Conservation (phyloP, 2,888 invertebrate genomes). For the Zonitis immaculata region DNA sequence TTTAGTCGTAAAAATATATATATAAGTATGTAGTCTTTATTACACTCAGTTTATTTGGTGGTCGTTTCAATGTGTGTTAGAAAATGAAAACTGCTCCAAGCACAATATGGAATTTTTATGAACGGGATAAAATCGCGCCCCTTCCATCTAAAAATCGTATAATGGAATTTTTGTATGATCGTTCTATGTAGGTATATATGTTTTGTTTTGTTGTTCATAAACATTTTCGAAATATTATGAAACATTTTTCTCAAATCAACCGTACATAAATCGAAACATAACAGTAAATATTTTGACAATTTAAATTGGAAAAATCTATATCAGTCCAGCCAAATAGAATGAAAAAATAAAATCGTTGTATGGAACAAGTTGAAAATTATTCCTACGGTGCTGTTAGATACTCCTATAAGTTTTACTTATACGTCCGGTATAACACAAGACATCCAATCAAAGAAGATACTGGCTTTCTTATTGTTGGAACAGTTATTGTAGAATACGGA, state of each 20-base stretch:
- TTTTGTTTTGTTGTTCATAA: slow-evolving; percentile 22
- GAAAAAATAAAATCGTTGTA: too few relatives aligned
- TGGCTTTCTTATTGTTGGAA: too few relatives aligned
- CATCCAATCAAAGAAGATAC: too few relatives aligned
- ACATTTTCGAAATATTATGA: neutral
- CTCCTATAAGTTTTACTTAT: too few relatives aligned
- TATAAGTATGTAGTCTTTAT: slow-evolving; percentile 30
- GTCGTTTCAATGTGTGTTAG: slow-evolving; percentile 18
- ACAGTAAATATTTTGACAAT: too few relatives aligned
- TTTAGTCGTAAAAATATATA: slow-evolving; percentile 21
- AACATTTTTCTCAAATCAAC: neutral
- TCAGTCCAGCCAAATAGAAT: too few relatives aligned
- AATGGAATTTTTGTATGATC: slow-evolving; percentile 33
- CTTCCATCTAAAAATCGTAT: slow-evolving; percentile 29
- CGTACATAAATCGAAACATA: neutral
- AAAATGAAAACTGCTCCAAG: slow-evolving; percentile 31
- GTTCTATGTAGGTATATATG: slow-evolving; percentile 23
- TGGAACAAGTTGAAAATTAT: too few relatives aligned
- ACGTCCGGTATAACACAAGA: too few relatives aligned
- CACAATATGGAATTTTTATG: slow-evolving; percentile 37
- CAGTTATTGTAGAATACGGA: too few relatives aligned
- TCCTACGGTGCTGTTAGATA: too few relatives aligned
- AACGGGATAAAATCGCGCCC: slow-evolving; percentile 34
- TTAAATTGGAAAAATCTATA: neutral
- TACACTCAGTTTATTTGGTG: slow-evolving; percentile 34